Conservation (phyloP, 1,140 invertebrate species). For the Bradynema listronoti region DNA sequence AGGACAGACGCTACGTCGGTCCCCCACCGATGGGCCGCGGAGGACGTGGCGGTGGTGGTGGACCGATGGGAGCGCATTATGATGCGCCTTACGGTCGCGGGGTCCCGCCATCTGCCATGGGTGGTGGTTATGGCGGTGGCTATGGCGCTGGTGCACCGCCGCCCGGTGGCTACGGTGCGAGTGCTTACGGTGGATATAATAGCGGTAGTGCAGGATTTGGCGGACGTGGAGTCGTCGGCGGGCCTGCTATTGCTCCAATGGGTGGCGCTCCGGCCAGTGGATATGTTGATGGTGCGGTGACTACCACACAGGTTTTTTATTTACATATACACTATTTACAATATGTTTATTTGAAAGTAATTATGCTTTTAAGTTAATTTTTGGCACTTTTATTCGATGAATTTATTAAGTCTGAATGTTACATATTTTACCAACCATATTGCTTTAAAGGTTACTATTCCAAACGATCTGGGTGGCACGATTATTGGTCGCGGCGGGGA, state of each 20-base stretch:
- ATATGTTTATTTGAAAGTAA: too few relatives aligned
- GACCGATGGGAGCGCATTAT: neutral
- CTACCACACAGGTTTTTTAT: conserved; percentile 23
- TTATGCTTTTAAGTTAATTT: too few relatives aligned
- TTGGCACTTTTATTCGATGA: too few relatives aligned
- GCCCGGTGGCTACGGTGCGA: conserved; percentile 12
- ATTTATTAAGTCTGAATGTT: conserved; percentile 13
- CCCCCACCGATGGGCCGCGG: conserved; percentile 8
- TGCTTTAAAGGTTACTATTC: conserved; percentile 43
- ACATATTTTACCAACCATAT: conserved; percentile 4
- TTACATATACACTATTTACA: too few relatives aligned
- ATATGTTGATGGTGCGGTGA: conserved; percentile 7
- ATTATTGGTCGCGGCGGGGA: conserved; percentile 46
- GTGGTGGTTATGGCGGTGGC: conserved; percentile 5
- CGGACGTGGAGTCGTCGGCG: neutral
- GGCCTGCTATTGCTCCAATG: conserved; percentile 8
- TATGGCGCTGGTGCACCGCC: conserved; percentile 23
- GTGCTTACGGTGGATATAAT: too few relatives aligned
- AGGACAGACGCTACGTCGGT: conserved; percentile 8
- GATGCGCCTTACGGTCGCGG: conserved; percentile 16
- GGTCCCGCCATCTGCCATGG: conserved; percentile 9
- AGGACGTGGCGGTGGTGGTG: conserved; percentile 14
- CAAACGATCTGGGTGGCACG: conserved; percentile 45
- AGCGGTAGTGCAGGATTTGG: neutral
- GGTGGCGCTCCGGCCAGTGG: neutral